These are phyloP conservation scores for Phylloscopus whistleri DNA, from an alignment of 2,113 vertebrate species.

Conservation along the genomic window DNA sequence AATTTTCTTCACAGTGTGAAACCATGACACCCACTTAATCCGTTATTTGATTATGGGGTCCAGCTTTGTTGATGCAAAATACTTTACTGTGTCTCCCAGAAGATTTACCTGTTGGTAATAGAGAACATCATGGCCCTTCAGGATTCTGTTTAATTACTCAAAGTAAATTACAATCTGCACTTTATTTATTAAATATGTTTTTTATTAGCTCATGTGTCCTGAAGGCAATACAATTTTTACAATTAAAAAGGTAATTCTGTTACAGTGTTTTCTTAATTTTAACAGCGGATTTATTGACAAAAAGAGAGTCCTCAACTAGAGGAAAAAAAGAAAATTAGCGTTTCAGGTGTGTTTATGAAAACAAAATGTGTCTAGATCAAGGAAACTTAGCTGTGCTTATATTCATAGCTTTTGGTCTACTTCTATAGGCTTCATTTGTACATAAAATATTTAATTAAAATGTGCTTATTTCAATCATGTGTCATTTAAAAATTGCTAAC, in stretches of 20 bases:
- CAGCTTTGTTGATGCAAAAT: background rate
- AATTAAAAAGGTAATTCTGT: background rate
- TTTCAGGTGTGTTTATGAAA: background rate
- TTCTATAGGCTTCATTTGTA: background rate
- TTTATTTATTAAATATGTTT: slow-evolving; percentile 8
- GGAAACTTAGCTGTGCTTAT: background rate
- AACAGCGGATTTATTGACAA: background rate
- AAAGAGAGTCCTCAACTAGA: background rate
- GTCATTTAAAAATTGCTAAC: background rate
- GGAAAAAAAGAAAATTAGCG: background rate
- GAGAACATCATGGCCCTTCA: background rate
- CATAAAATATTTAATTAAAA: background rate
- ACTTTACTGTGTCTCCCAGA: background rate
- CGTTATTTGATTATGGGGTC: background rate
- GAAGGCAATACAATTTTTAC: background rate
- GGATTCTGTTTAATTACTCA: background rate
- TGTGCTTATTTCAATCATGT: background rate
- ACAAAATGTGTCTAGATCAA: background rate
- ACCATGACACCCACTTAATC: background rate
- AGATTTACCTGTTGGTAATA: background rate
- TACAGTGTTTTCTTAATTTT: background rate
- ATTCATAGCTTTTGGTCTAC: background rate
- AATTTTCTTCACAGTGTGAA: background rate
- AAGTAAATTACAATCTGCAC: background rate
- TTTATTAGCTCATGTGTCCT: background rate